Base-by-base conservation (phyloP, 2,113 vertebrate genomes). In the Brachyistius frenatus region DNA sequence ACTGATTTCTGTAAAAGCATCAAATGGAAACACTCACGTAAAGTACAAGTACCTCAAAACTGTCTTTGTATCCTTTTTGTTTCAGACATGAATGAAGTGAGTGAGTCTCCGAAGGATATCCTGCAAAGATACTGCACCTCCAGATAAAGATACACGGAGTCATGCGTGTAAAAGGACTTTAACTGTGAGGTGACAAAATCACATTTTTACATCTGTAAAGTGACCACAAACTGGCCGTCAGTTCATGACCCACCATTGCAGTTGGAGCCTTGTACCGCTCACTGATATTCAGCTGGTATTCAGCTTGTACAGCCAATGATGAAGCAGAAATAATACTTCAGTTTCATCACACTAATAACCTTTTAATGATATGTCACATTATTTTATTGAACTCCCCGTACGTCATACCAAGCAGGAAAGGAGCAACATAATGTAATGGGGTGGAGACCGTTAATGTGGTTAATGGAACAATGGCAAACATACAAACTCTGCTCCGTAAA, bases 141-240 rank as follows among this genome's bases (percentile, higher is more conserved):
- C 52, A 58, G 13, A 32, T 58, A 50, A 39, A 23, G 5, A 32
- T 5, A n/a, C 11, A 49, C 4, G 64, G 0, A 30, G 41, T 44
- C 5, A 13, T 63, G 32, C n/a, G n/a, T 9, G 37, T 4, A 16
- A 47, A 49, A 62, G 13, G 36, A 66, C 9, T 11, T 44, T 44
- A 11, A 11, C 9, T 44, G 10, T 44, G 41, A 44, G 41, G 14
- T 60, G 23, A 61, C 11, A 9, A 15, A 13, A 30, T 67, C 30
- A 32, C 30, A 74, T 3, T 75, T 58, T 69, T 10, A 23, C 54
- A 54, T 54, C 37, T 39, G 36, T 31, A 66, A 69, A 68, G 14
- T 5, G 33, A 10, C 41, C 44, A 47, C 44, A 47, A 47, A 47
- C 1, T 47, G 9, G 3, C 11, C 44, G 13, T 11, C 44, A 47